These are phyloP conservation scores for Drosophila flavopinicola DNA, from an alignment of 2,888 invertebrate genomes.

Conservation along the genomic window DNA sequence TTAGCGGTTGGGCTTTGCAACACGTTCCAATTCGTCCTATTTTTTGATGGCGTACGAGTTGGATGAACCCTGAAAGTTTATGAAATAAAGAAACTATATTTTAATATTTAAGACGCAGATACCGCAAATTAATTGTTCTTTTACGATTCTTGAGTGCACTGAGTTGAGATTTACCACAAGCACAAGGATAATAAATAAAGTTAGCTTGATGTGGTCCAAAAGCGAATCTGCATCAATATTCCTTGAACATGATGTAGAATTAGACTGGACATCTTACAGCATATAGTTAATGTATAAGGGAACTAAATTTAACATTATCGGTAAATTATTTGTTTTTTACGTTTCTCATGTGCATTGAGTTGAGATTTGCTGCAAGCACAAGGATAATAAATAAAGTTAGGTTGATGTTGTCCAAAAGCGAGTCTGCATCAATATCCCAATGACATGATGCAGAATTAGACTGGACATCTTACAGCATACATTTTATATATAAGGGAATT, in stretches of 20 bases:
- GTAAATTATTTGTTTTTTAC: constrained; percentile 71
- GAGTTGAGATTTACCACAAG: constrained; percentile 49
- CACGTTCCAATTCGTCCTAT: constrained; percentile 99
- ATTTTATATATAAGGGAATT: too few relatives aligned
- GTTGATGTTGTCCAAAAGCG: constrained; percentile 81
- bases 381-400: constrained; percentile 81
- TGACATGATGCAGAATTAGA: constrained; percentile 72
- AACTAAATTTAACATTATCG: too few relatives aligned
- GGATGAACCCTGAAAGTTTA: constrained; percentile 92
- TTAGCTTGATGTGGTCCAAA: constrained; percentile 75
- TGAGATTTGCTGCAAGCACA: constrained; percentile 60
- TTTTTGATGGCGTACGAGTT: constrained; percentile 99
- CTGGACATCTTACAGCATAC: constrained; percentile 42
- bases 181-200: constrained; percentile 83
- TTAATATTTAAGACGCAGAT: too few relatives aligned
- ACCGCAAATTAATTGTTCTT: constrained; percentile 65
- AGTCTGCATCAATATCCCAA: constrained; percentile 68
- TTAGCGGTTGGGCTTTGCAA: constrained; percentile 99
- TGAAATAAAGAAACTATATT: neutral
- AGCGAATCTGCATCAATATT: constrained; percentile 78
- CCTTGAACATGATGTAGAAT: constrained; percentile 65
- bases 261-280: constrained; percentile 57
- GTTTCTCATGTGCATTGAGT: constrained; percentile 79
- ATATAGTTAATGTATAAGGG: too few relatives aligned
- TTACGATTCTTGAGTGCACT: constrained; percentile 81